A percentile compares a stretch with the other conserved stretches of the same genome.
phyloP scores from a whole-genome alignment of 2,888 invertebrate genomes.

The Cataglyphis albicans region DNA sequence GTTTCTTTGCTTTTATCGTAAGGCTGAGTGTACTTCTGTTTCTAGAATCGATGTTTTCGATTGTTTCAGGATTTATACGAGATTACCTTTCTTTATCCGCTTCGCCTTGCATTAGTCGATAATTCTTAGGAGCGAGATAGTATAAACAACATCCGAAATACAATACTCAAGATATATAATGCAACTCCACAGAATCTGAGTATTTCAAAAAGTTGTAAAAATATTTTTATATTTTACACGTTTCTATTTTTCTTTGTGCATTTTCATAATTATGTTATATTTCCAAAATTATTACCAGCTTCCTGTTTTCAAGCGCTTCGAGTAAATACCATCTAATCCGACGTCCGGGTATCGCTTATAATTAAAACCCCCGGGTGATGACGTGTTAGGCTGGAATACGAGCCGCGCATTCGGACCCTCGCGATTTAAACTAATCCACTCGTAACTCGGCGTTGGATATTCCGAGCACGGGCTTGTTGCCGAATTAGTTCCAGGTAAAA shows the following conservation, averaged over 20 bases:
- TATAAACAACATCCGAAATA: slow-evolving; percentile 42
- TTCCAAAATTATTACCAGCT: slow-evolving; percentile 36
- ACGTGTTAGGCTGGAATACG: slow-evolving; percentile 57
- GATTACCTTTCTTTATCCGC: slow-evolving; percentile 50
- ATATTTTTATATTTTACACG: background rate
- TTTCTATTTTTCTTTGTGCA: background rate
- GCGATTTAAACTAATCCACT: slow-evolving; percentile 57
- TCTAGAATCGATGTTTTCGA: slow-evolving; percentile 55
- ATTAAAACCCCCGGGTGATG: slow-evolving; percentile 51
- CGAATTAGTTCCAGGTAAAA: slow-evolving; percentile 69
- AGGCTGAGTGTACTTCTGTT: slow-evolving; percentile 35
- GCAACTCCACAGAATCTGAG: background rate
- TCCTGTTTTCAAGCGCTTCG: slow-evolving; percentile 31
- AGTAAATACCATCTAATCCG: slow-evolving; percentile 51
- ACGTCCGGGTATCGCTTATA: slow-evolving; percentile 54
- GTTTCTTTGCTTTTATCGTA: slow-evolving; percentile 58
- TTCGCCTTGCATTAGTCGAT: slow-evolving; percentile 22
- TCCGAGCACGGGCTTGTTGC: slow-evolving; percentile 62
- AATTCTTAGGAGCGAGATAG: slow-evolving; percentile 33
- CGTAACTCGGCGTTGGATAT: slow-evolving; percentile 66
- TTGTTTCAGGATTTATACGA: slow-evolving; percentile 48
- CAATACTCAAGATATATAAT: background rate
- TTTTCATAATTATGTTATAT: slow-evolving; percentile 23
- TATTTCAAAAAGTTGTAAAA: slow-evolving; percentile 14
- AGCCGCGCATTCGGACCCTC: slow-evolving; percentile 55